phyloP scores from a whole-genome alignment of 2,113 vertebrate genomes.

The Microcebus jonahi region DNA sequence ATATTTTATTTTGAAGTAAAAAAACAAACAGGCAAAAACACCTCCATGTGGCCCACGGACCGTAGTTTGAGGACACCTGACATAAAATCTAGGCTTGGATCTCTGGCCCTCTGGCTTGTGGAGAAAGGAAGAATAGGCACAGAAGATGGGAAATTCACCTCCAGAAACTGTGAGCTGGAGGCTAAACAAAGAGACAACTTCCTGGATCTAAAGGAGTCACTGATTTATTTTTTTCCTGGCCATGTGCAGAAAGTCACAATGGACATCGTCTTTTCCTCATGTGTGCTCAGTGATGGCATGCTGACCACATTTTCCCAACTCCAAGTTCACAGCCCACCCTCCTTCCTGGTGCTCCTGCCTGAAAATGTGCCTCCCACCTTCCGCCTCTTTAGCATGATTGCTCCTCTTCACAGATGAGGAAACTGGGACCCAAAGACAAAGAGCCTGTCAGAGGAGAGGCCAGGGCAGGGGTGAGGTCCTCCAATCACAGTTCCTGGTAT shows the following conservation, averaged over 20 bases:
- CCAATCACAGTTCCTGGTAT: rapidly evolving
- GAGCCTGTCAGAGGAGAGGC: neutral
- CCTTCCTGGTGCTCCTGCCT: neutral
- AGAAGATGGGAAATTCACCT: neutral
- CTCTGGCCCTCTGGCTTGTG: neutral
- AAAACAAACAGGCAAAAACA: too few relatives aligned
- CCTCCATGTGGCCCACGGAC: too few relatives aligned
- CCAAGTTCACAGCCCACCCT: neutral
- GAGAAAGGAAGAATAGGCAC: neutral
- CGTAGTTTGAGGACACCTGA: too few relatives aligned
- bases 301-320: neutral
- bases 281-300: rapidly evolving
- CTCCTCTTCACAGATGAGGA: neutral
- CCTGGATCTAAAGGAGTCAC: neutral
- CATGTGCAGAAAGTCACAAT: neutral
- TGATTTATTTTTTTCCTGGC: neutral
- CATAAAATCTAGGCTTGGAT: neutral
- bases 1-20: too few relatives aligned
- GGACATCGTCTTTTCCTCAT: neutral
- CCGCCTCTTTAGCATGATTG: neutral
- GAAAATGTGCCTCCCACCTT: neutral
- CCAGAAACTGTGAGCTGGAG: neutral
- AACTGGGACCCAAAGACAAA: neutral
- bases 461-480: neutral
- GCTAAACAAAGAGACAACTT: neutral